Evolutionary conservation across 2,888 invertebrate genomes (phyloP).

Genomic region (Bimastos eiseni): DNA sequence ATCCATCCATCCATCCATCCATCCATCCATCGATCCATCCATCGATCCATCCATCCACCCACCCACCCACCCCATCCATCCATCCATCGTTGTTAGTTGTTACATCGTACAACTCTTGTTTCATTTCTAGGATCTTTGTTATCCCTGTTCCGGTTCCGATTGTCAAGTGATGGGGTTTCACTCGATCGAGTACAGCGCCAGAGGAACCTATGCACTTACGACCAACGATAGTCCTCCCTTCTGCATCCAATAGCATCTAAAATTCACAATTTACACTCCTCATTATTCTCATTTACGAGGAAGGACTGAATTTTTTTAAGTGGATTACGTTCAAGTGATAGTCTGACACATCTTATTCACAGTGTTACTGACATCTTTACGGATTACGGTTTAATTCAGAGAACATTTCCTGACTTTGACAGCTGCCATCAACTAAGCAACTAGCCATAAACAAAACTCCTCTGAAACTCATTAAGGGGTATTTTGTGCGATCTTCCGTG

Average conservation of each 20-base stretch:
- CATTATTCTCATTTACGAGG: neutral
- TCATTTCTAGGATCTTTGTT: neutral
- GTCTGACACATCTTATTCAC: neutral
- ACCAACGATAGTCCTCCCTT: neutral
- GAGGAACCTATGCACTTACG: neutral
- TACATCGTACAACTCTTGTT: neutral
- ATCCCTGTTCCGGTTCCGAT: neutral
- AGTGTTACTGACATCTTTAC: neutral
- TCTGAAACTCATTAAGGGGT: neutral
- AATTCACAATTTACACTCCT: neutral
- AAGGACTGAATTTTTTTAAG: neutral
- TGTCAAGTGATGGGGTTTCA: slow-evolving; percentile 13
- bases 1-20: neutral
- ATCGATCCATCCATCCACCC: neutral
- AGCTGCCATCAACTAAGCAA: neutral
- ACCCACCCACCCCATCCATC: neutral
- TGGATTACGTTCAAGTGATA: neutral
- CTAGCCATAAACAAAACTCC: neutral
- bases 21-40: neutral
- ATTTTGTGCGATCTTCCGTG: neutral
- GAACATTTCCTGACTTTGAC: neutral
- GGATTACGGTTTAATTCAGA: neutral
- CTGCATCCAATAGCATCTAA: neutral
- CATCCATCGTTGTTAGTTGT: neutral
- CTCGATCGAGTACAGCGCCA: slow-evolving; percentile 1